These are phyloP conservation scores for Macaria notata DNA, from an alignment of 2,888 invertebrate species.

Conservation along the genomic window DNA sequence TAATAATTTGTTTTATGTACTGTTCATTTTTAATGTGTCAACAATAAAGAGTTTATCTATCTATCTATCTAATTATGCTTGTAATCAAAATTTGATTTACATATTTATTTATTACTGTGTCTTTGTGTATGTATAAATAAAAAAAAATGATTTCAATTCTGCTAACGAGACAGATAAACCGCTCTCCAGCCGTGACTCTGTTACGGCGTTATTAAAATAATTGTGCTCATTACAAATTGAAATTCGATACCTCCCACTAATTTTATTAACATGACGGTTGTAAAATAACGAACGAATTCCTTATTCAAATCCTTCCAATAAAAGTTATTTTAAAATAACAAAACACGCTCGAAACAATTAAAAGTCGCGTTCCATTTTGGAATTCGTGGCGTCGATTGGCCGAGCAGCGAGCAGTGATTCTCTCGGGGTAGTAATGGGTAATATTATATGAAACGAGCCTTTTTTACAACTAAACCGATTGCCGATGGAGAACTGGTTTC, in stretches of 20 bases:
- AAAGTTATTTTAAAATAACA: conserved; percentile 52
- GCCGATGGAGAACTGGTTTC: conserved; percentile 68
- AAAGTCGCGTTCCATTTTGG: conserved; percentile 65
- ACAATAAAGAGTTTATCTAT: no score
- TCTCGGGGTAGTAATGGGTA: conserved; percentile 78
- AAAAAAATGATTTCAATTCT: conserved; percentile 1
- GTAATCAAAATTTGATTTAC: no score
- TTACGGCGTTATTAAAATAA: conserved; percentile 8
- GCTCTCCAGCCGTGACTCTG: neutral
- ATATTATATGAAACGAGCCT: conserved; percentile 78
- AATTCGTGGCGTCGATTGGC: conserved; percentile 69
- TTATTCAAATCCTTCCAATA: conserved; percentile 49
- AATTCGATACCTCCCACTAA: conserved; percentile 23
- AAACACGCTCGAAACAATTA: conserved; percentile 72
- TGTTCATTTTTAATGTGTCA: no score
- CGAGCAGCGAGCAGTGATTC: conserved; percentile 69
- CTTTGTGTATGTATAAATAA: neutral
- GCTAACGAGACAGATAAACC: conserved; percentile 13
- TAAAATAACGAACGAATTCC: conserved; percentile 28
- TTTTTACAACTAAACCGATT: conserved; percentile 79
- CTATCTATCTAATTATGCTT: no score
- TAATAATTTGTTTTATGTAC: no score
- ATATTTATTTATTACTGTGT: no score
- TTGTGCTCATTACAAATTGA: conserved; percentile 22
- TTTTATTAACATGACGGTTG: conserved; percentile 25